Evolutionary conservation across 2,888 invertebrate species (phyloP), one percentile per base, ranked within the genome.

Genomic region (Drosophila nr. perissopoda): DNA sequence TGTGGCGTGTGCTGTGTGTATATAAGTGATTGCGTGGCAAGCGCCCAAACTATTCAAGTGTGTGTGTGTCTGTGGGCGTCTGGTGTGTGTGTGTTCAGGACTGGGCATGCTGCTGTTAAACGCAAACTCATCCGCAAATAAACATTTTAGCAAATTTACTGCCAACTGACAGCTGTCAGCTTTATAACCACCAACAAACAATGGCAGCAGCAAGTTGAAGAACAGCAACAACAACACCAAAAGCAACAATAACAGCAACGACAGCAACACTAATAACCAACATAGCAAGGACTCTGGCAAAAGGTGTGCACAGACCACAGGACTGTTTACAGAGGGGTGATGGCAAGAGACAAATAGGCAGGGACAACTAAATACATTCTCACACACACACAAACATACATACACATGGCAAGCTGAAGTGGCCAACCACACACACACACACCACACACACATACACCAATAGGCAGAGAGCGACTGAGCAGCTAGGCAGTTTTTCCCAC

Each of bases 121-220:
- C 90, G 78, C 90, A 89, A 83, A 85, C 86, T 81, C 86, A 83
- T 86, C 87, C 89, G 83, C 87, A 87, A 87, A 87, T 90, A 87
- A 87, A 87, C 87, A 90, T 89, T 89, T 85, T 82, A 83, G 82
- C 85, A 90, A 91, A 89, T 87, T 90, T 90, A 89, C 87, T 89
- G 73, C 89, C 78, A 89, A 90, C 89, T 90, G 89, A 87, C 91
- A 91, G 89, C 91, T 89, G 89, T 90, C 89, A 90, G 84, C 90
- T 90, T 87, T 89, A 87, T 83, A 82, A 83, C 91, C 89, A 87
- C 82, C 83, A 89, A 83, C 90, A 87, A 89, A 90, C 88, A 90
- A 87, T 87, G 76, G 57, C 68, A 56, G 40, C 45, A 62, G 62
- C 65, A 42, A 73, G 53, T 52, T 54, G 38, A 36, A 56, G 62